Percentiles rank a stretch among this genome's conserved stretches.
These are phyloP conservation scores for Drosophila emarginata DNA, from an alignment of 2,888 invertebrate species.

Conservation along the genomic window DNA sequence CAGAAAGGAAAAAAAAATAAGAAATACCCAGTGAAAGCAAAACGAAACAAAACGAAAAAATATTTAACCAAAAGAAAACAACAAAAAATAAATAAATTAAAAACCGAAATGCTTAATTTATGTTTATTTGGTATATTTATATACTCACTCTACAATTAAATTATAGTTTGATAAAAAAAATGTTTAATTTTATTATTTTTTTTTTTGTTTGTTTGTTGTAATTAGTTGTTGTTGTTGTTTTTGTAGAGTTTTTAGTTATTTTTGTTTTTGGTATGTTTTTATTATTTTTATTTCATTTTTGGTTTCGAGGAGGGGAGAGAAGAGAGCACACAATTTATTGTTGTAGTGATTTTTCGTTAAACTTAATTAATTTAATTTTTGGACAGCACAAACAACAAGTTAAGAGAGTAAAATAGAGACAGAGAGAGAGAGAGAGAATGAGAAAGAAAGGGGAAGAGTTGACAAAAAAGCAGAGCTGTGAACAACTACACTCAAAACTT, in stretches of 20 bases:
- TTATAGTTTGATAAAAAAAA: slow-evolving; percentile 70
- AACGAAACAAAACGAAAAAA: slow-evolving; percentile 25
- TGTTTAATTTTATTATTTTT: slow-evolving; percentile 38
- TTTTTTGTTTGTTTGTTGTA: slow-evolving; percentile 32
- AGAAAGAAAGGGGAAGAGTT: slow-evolving; percentile 15
- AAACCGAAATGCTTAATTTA: slow-evolving; percentile 9
- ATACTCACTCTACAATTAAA: slow-evolving; percentile 79
- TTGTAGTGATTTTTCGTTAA: slow-evolving; percentile 70
- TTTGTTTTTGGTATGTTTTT: slow-evolving; percentile 33
- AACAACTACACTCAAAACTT: slow-evolving; percentile 42
- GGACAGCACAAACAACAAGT: slow-evolving; percentile 55
- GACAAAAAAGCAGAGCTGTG: slow-evolving; percentile 13
- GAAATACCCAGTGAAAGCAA: not conserved
- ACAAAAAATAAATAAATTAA: not conserved
- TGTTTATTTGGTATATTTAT: slow-evolving; percentile 42
- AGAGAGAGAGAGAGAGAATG: slow-evolving; percentile 3
- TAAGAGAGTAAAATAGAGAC: slow-evolving; percentile 5
- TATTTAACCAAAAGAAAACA: slow-evolving; percentile 28
- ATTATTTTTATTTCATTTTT: no score
- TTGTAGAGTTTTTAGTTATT: slow-evolving; percentile 34
- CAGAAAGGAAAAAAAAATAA: no score
- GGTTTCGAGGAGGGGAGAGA: slow-evolving; percentile 40
- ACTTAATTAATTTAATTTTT: slow-evolving; percentile 23
- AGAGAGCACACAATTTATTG: slow-evolving; percentile 67
- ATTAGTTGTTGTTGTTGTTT: slow-evolving; percentile 31